Conservation (phyloP, 2,888 invertebrate genomes). For the Idaea biselata region DNA sequence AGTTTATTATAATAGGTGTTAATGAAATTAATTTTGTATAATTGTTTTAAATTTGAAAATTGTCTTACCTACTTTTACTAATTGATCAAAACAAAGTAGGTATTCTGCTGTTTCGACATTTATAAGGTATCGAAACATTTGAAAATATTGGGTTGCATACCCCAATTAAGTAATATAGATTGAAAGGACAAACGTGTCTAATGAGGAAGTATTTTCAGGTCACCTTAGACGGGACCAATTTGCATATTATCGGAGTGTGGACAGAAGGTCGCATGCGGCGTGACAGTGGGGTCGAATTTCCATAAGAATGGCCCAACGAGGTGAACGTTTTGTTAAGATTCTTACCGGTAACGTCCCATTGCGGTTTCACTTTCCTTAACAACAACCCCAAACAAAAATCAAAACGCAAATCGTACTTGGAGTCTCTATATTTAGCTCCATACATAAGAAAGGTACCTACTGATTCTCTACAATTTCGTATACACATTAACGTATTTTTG, state of each 20-base stretch:
- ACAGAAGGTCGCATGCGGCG: conserved; percentile 77
- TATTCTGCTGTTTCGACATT: conserved; percentile 12
- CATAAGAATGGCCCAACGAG: conserved; percentile 74
- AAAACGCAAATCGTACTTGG: not conserved
- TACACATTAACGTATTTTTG: not conserved
- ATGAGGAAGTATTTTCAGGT: conserved; percentile 71
- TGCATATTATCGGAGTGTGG: conserved; percentile 77
- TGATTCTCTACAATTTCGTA: conserved; percentile 12
- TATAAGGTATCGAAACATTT: not conserved
- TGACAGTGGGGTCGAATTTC: conserved; percentile 68
- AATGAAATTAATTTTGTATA: too few relatives aligned
- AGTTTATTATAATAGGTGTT: too few relatives aligned
- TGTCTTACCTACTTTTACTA: too few relatives aligned
- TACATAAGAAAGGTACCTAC: conserved; percentile 13
- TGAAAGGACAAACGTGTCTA: conserved; percentile 52
- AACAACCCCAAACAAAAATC: conserved; percentile 45
- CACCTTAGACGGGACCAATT: conserved; percentile 67
- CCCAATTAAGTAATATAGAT: conserved; percentile 35
- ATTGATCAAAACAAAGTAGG: not conserved
- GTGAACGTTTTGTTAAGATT: conserved; percentile 69
- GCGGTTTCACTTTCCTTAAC: conserved; percentile 55
- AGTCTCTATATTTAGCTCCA: conserved; percentile 5
- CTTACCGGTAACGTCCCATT: conserved; percentile 51
- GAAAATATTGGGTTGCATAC: not conserved
- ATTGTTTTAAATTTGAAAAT: too few relatives aligned